Evolutionary conservation across 2,113 vertebrate genomes (phyloP).

Genomic region (Oryzias javanicus): DNA sequence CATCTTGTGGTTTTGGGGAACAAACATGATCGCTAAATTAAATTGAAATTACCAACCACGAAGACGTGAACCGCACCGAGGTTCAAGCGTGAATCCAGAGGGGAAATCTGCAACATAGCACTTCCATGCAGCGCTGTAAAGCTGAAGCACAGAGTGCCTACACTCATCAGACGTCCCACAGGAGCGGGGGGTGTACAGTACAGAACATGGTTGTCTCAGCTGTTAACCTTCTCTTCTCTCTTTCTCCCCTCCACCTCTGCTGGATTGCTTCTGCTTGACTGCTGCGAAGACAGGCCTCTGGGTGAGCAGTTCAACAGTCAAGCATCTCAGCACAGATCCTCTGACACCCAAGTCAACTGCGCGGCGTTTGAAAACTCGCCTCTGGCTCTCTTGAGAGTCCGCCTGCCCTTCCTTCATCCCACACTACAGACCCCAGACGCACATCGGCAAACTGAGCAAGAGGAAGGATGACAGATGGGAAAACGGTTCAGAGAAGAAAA

Average conservation of each 20-base stretch:
- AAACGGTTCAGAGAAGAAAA: neutral
- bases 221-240: slow-evolving; percentile 41
- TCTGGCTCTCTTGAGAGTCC: slow-evolving; percentile 30
- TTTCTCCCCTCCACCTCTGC: slow-evolving; percentile 15
- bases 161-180: slow-evolving; percentile 56
- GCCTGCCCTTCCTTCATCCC: slow-evolving; percentile 14
- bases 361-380: slow-evolving; percentile 38
- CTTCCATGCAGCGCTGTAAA: slow-evolving; percentile 18
- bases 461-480: slow-evolving; percentile 11
- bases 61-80: no score
- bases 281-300: slow-evolving; percentile 44
- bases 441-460: slow-evolving; percentile 18
- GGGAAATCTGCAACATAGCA: slow-evolving; percentile 13
- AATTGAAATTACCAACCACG: no score
- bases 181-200: slow-evolving; percentile 23
- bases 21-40: no score
- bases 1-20: no score
- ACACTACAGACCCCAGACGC: slow-evolving; percentile 11
- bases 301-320: slow-evolving; percentile 57
- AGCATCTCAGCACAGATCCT: slow-evolving; percentile 39
- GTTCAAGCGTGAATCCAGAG: no score
- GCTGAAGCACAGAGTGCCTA: slow-evolving; percentile 37
- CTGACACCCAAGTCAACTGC: slow-evolving; percentile 53
- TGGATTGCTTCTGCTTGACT: slow-evolving; percentile 46
- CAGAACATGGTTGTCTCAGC: slow-evolving; percentile 49